Base-by-base conservation (phyloP, 2,888 invertebrate species). In the Noctua pronuba region DNA sequence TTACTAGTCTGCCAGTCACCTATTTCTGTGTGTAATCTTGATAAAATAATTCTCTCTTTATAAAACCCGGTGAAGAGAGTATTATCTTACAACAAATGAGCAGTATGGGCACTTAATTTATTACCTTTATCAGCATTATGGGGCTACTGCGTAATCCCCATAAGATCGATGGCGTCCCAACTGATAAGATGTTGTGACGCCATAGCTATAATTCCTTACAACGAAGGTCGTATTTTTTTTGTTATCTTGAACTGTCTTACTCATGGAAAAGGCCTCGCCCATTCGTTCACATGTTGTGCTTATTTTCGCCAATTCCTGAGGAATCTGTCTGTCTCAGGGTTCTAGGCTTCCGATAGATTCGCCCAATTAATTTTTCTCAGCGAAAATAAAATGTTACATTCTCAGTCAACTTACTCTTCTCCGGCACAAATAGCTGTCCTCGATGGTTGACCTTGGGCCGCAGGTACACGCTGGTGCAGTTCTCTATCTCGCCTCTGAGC, bases 381-480 rank as follows among this genome's bases (percentile, higher is more conserved):
- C 11, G 55, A 18, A 58, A 58, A 58, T 58, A 58, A 18, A 65
- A 38, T 62, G 62, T 35, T 5, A 24, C 11, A 62, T 38, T 31
- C 8, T 18, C 10, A 18, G 21, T 65, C 1, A 65, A 65, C 95
- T 94, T 78, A 97, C 97, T 94, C 86, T 97, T 97, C 90, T 98
- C 98, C 0, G 98, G 98, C 4, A 98, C 98, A 73, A 98, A 95
- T 58, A 98, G 94, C 81, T 98, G 97, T 49, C 98, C 98, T 2
- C 98, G 97, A 75, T 98, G 98, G 93, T 98, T 98, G 78, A 98
- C 97, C 90, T 98, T 97, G 18, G 97, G 97, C 7, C 98, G 97
- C 44, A 98, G 95, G 89, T 98, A 98, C 4, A 99, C 98, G 1
- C 98, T 98, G 90, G 97, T 97, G 92, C 99, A 98, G 35, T 97